Evolutionary conservation across 2,113 vertebrate genomes (phyloP).

Genomic region (Todiramphus saurophagus): DNA sequence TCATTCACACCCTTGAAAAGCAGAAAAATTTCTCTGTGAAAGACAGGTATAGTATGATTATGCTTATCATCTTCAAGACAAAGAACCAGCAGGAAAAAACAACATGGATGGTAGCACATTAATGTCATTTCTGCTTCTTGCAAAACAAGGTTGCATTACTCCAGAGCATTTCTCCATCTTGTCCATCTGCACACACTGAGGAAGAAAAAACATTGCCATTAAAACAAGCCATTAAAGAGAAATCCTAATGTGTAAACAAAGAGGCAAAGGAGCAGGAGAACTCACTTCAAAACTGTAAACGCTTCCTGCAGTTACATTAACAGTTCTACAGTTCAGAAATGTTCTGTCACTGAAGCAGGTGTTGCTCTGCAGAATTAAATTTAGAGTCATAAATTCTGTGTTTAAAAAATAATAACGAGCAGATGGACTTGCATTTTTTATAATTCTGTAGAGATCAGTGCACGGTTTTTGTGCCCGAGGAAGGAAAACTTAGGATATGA

Average conservation of each 20-base stretch:
- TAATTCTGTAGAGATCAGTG: not conserved
- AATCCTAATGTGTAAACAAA: constrained; percentile 5
- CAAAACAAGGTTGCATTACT: not conserved
- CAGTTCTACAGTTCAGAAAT: constrained; percentile 9
- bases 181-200: not conserved
- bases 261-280: not conserved
- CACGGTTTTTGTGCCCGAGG: not conserved
- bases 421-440: constrained; percentile 39
- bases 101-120: not conserved
- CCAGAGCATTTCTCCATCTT: not conserved
- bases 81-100: constrained; percentile 11
- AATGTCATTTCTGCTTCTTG: not conserved
- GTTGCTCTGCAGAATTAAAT: constrained; percentile 31
- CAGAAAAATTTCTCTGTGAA: constrained; percentile 84
- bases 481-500: not conserved
- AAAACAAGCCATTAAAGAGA: constrained; percentile 22
- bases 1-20: constrained; percentile 84
- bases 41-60: constrained; percentile 77
- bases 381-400: not conserved
- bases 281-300: constrained; percentile 33
- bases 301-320: constrained; percentile 29
- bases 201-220: constrained; percentile 4
- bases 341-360: constrained; percentile 33
- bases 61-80: constrained; percentile 40
- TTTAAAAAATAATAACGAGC: constrained; percentile 28